Percentiles rank a stretch among this genome's conserved stretches.
phyloP scores from a whole-genome alignment of 1,140 invertebrate species.

The Heterodera carotae region DNA sequence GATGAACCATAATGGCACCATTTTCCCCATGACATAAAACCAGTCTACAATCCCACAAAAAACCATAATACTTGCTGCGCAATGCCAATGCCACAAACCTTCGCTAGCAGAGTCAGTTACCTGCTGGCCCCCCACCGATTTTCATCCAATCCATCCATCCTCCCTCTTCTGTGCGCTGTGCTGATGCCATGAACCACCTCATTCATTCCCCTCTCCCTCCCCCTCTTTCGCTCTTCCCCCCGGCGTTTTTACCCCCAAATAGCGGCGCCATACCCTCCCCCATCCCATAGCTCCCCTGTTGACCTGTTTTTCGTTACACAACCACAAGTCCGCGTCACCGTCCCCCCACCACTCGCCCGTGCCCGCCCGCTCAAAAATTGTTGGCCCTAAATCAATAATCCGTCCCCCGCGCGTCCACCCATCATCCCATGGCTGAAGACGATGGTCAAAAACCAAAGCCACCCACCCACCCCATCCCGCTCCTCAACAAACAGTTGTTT shows the following conservation, averaged over 20 bases:
- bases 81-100: background rate
- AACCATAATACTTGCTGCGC: no score
- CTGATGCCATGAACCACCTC: no score
- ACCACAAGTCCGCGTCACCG: background rate
- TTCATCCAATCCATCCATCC: no score
- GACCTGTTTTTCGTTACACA: background rate
- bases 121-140: no score
- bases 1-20: no score
- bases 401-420: no score
- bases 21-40: no score
- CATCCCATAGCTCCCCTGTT: background rate
- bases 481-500: background rate
- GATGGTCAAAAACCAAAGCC: background rate
- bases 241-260: background rate
- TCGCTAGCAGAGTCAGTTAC: no score
- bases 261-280: background rate
- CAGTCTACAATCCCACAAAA: no score
- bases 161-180: no score
- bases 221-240: background rate
- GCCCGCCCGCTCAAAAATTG: background rate
- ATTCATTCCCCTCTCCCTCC: no score
- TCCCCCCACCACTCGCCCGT: no score
- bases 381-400: slow-evolving; percentile 2
- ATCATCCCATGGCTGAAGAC: background rate
- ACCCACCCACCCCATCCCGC: background rate